Conservation (phyloP, 2,113 vertebrate genomes). For the Chlamydotis undulata region DNA sequence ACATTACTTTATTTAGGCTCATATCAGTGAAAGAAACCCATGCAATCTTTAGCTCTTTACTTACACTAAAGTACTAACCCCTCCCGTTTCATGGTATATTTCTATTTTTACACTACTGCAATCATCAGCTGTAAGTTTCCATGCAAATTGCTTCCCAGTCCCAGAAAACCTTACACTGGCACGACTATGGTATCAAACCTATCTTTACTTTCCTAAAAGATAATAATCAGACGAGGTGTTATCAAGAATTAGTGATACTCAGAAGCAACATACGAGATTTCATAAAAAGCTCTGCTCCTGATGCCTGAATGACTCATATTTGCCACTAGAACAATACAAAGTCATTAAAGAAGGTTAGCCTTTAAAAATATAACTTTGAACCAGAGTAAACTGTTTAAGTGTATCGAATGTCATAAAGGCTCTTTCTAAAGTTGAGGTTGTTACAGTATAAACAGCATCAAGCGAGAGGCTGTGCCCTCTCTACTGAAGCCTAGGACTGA, state of each 20-base stretch:
- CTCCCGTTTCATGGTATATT: background rate
- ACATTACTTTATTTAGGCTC: conserved; percentile 73
- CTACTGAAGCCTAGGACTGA: background rate
- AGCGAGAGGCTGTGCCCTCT: background rate
- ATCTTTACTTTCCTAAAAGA: background rate
- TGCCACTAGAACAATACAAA: conserved; percentile 23
- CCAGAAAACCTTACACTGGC: background rate
- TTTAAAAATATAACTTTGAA: conserved; percentile 26
- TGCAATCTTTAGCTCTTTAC: background rate
- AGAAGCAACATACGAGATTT: background rate
- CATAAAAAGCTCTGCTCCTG: background rate
- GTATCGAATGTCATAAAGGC: background rate
- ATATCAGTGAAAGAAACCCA: conserved; percentile 52
- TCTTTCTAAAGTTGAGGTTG: background rate
- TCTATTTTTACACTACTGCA: background rate
- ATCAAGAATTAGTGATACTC: background rate
- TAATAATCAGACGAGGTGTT: background rate
- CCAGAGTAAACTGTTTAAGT: background rate
- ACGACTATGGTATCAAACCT: background rate
- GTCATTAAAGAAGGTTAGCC: background rate
- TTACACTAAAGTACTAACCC: background rate
- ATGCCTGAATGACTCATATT: conserved; percentile 17
- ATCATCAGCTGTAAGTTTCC: background rate
- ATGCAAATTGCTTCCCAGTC: background rate
- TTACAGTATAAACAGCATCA: conserved; percentile 3